A percentile compares a stretch with the other conserved stretches of the same genome.
phyloP scores from a whole-genome alignment of 1,140 invertebrate genomes.

The Microplitis mediator region DNA sequence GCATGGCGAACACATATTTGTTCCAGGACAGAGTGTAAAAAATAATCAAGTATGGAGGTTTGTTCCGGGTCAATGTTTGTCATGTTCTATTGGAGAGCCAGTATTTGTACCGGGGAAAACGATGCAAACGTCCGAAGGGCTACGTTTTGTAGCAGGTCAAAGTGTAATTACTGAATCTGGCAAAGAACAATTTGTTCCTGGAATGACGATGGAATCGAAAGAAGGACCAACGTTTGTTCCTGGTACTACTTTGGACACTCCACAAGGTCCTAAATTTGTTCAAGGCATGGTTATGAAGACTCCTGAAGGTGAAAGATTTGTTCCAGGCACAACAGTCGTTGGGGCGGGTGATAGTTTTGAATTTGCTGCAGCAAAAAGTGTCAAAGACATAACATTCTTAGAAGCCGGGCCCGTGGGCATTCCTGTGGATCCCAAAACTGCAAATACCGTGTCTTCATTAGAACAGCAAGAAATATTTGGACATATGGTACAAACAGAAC shows the following conservation, averaged over 20 bases:
- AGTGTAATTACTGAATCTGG: constrained; percentile 63
- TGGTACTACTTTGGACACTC: constrained; percentile 70
- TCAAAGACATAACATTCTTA: constrained; percentile 65
- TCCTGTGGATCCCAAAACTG: constrained; percentile 67
- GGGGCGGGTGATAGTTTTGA: constrained; percentile 57
- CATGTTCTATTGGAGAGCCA: constrained; percentile 47
- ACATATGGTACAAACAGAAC: constrained; percentile 71
- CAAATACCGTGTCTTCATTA: constrained; percentile 53
- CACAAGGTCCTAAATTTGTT: constrained; percentile 70
- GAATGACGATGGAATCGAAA: constrained; percentile 63
- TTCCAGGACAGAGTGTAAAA: constrained; percentile 60
- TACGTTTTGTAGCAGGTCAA: constrained; percentile 73
- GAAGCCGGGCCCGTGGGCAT: constrained; percentile 64
- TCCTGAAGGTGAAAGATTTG: constrained; percentile 65
- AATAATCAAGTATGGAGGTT: constrained; percentile 55
- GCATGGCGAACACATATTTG: constrained; percentile 62
- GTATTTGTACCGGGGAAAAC: constrained; percentile 71
- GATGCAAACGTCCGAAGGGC: constrained; percentile 62
- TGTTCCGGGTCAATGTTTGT: constrained; percentile 61
- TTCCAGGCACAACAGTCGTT: constrained; percentile 65
- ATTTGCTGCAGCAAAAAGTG: constrained; percentile 67
- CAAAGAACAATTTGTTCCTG: constrained; percentile 69
- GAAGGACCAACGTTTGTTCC: constrained; percentile 67
- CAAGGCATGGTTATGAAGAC: constrained; percentile 71
- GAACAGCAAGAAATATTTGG: constrained; percentile 69